Conservation (phyloP, 2,113 vertebrate genomes). For the Delphinapterus leucas region DNA sequence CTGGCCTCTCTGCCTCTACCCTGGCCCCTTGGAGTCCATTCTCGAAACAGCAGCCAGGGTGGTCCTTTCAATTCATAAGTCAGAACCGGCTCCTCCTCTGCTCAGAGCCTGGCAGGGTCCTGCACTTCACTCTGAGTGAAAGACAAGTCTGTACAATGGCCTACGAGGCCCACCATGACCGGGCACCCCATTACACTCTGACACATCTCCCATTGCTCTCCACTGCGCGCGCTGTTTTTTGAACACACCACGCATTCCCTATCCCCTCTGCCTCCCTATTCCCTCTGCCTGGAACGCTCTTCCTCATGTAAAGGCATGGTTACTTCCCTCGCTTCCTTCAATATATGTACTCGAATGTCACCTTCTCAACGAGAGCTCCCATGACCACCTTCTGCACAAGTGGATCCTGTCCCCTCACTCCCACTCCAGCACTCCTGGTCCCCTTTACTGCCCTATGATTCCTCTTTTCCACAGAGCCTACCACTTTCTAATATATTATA, state of each 20-base stretch:
- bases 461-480: neutral
- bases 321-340: neutral
- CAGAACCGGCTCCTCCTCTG: neutral
- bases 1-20: neutral
- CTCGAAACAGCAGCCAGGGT: neutral
- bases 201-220: no score
- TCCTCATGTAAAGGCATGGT: fast-evolving
- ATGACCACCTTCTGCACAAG: neutral
- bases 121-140: neutral
- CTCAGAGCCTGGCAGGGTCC: neutral
- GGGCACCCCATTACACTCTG: neutral
- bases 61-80: neutral
- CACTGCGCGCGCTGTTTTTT: fast-evolving
- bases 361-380: neutral
- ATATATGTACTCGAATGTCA: neutral
- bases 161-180: neutral
- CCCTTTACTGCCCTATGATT: neutral
- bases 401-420: neutral
- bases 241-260: no score
- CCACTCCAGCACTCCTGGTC: neutral
- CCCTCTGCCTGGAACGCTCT: neutral
- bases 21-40: neutral
- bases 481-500: neutral
- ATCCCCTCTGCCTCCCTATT: neutral
- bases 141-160: neutral